Conservation (phyloP, 1,140 invertebrate species). For the Brachionus asplanchnoidis region DNA sequence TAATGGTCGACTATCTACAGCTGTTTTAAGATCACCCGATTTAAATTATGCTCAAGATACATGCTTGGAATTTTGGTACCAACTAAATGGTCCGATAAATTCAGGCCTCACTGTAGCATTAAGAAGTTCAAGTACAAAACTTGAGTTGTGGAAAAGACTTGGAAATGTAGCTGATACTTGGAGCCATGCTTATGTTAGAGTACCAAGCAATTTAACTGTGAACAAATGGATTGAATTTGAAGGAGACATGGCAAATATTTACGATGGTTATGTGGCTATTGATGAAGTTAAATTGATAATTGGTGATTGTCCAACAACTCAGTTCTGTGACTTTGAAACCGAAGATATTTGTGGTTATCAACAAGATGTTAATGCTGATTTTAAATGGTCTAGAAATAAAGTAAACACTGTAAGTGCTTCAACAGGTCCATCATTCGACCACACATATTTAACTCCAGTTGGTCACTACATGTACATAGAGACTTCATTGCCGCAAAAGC, state of each 20-base stretch:
- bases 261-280: constrained; percentile 36
- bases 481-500: constrained; percentile 20
- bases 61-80: constrained; percentile 41
- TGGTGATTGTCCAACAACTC: constrained; percentile 40
- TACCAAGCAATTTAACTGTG: background rate
- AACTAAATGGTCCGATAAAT: background rate
- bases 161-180: constrained; percentile 14
- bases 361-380: constrained; percentile 68
- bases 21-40: constrained; percentile 13
- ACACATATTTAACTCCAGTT: constrained; percentile 27
- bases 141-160: constrained; percentile 15
- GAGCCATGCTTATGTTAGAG: constrained; percentile 31
- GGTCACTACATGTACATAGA: constrained; percentile 41
- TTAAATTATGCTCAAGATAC: background rate
- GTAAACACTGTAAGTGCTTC: constrained; percentile 61
- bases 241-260: constrained; percentile 19
- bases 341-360: constrained; percentile 67
- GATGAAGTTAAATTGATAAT: constrained; percentile 33
- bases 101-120: background rate
- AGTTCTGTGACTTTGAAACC: constrained; percentile 68
- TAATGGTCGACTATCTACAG: background rate
- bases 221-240: constrained; percentile 22
- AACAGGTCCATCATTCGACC: constrained; percentile 64
- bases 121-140: background rate
- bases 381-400: constrained; percentile 68